These are phyloP conservation scores for Numida meleagris DNA, from an alignment of 2,113 vertebrate species.

Conservation along the genomic window DNA sequence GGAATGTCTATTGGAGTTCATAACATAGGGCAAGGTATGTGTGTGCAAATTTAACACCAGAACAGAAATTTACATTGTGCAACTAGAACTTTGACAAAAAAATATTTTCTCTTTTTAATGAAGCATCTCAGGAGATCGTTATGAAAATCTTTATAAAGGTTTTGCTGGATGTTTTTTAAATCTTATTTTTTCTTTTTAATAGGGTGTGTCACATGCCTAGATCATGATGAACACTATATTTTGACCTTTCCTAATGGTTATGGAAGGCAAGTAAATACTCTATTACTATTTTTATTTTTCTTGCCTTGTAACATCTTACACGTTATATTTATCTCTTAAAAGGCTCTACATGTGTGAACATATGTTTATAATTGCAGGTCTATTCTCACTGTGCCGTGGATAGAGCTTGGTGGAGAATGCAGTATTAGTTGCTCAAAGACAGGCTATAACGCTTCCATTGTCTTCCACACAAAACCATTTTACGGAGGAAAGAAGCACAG, in stretches of 20 bases:
- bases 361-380: constrained; percentile 81
- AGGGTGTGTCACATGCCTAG: constrained; percentile 98
- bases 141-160: not conserved
- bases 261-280: constrained; percentile 85
- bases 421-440: constrained; percentile 96
- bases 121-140: not conserved
- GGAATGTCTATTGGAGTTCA: constrained; percentile 99
- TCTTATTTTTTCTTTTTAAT: not conserved
- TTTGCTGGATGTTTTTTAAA: not conserved
- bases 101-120: not conserved
- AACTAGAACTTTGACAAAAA: not conserved
- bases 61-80: not conserved
- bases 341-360: not conserved
- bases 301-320: not conserved
- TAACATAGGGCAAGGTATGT: constrained; percentile 97
- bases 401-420: constrained; percentile 98
- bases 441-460: constrained; percentile 92
- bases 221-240: constrained; percentile 97
- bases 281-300: not conserved
- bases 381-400: constrained; percentile 98
- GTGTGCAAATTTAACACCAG: not conserved
- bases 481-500: constrained; percentile 99
- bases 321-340: not conserved
- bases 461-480: constrained; percentile 99
- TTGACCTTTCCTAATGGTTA: constrained; percentile 98